Evolutionary conservation across 92 coral and sea anemone genomes (phyloP), one percentile per base, ranked within the genome.

Genomic region (Palythoa caribaeorum): DNA sequence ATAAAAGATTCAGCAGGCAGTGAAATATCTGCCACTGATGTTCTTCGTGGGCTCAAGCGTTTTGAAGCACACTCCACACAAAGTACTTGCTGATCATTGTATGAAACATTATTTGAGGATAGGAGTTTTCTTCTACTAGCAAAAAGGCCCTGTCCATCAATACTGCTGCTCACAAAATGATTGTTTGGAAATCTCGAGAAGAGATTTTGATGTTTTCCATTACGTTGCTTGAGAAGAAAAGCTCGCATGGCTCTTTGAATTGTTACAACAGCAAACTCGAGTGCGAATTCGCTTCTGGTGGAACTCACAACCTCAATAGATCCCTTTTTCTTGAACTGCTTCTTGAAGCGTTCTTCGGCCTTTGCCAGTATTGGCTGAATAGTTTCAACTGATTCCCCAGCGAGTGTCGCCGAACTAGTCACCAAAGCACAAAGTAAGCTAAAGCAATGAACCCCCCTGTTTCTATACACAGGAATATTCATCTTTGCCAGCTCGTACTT

Each of bases 331-430:
- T 80, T 80, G 73, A 94, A 89, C 9, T 94, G 92, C 72, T 93
- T 93, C 38, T 91, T 93, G 63, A 91, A 94, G 73, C 90, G 92
- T 37, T 91, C 85, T 73, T 94, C 98, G 91, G 90, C 89, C 47
- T 90, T 90, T 0, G 90, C 92, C 19, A 95, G 85, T 39, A 94
- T 94, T 40, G 94, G 96, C 38, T 89, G 75, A 70, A 94, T 93
- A 13, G 87, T 81, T 44, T 96, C 99, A 3, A 96, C 87, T 11
- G 98, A 93, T 73, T 95, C 99, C n/a, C 96, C 98, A 71, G 94
- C 94, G 70, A 93, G 90, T 54, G 92, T 92, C 14, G 96, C 89
- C 57, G 89, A 87, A 36, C 88, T 77, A 47, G 94, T 87, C 13
- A 95, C 98, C 68, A 97, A 65, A 10, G 97, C 96, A 83, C 94